Conservation (phyloP, 2,113 vertebrate species). For the Elephas maximus region DNA sequence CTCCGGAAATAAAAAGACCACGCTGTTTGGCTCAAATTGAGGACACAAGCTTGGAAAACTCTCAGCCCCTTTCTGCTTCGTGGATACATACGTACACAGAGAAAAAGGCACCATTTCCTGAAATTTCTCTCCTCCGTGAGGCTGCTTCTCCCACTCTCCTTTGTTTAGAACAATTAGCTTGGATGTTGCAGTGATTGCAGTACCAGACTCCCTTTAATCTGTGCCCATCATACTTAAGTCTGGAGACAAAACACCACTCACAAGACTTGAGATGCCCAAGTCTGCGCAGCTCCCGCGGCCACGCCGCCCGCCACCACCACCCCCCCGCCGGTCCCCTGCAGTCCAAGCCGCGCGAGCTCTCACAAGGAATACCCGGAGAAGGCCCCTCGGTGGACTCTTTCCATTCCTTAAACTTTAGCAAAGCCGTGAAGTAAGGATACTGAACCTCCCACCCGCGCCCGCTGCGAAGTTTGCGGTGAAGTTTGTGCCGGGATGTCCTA, state of each 20-base stretch:
- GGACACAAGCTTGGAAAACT: constrained; percentile 37
- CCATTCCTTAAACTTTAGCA: constrained; percentile 53
- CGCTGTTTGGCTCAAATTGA: constrained; percentile 14
- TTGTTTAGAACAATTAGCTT: constrained; percentile 81
- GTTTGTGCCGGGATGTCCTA: constrained; percentile 63
- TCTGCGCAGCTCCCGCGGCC: background rate
- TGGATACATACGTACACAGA: background rate
- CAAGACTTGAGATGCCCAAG: background rate
- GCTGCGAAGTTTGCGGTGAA: constrained; percentile 67
- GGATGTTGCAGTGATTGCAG: constrained; percentile 49
- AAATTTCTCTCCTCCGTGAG: constrained; percentile 5
- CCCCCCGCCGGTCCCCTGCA: background rate
- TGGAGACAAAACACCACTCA: constrained; percentile 15
- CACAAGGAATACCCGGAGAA: background rate
- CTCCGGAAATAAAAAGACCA: constrained; percentile 30
- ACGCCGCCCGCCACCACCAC: background rate
- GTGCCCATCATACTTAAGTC: constrained; percentile 10
- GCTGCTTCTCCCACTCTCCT: constrained; percentile 73
- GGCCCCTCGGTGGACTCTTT: background rate
- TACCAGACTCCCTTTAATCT: background rate
- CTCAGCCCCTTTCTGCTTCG: constrained; percentile 22
- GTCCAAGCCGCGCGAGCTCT: background rate
- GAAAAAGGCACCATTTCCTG: constrained; percentile 28
- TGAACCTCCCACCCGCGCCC: background rate
- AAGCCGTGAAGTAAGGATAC: background rate